Evolutionary conservation across 2,113 vertebrate genomes (phyloP).

Genomic region (Gavia stellata): DNA sequence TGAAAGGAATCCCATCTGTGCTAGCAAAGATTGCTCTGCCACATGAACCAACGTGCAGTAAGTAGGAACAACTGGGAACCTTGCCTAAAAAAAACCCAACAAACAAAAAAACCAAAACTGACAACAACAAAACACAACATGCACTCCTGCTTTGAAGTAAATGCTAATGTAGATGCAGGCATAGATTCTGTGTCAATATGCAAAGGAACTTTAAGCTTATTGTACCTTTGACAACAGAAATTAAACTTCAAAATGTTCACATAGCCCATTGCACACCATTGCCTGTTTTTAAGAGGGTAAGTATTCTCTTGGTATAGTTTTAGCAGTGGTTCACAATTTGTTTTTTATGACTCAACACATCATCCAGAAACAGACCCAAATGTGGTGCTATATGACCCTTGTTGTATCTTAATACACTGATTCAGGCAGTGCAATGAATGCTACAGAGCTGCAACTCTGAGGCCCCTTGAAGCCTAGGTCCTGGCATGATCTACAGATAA

Average conservation of each 20-base stretch:
- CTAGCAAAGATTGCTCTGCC: not conserved
- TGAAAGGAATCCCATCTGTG: not conserved
- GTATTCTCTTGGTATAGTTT: not conserved
- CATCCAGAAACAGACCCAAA: not conserved
- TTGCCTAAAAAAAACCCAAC: not conserved
- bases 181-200: not conserved
- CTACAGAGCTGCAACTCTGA: not conserved
- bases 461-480: not conserved
- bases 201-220: not conserved
- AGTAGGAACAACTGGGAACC: not conserved
- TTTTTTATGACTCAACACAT: not conserved
- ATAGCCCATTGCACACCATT: not conserved
- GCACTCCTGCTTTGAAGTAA: not conserved
- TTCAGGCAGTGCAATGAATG: not conserved
- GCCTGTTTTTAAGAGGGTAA: not conserved
- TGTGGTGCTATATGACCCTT: not conserved
- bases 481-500: not conserved
- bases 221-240: not conserved
- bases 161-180: not conserved
- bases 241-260: not conserved
- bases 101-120: not conserved
- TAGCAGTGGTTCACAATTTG: not conserved
- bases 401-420: not conserved
- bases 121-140: not conserved
- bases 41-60: not conserved